Evolutionary conservation across 2,888 invertebrate genomes (phyloP).

Genomic region (Drosophila cognata): DNA sequence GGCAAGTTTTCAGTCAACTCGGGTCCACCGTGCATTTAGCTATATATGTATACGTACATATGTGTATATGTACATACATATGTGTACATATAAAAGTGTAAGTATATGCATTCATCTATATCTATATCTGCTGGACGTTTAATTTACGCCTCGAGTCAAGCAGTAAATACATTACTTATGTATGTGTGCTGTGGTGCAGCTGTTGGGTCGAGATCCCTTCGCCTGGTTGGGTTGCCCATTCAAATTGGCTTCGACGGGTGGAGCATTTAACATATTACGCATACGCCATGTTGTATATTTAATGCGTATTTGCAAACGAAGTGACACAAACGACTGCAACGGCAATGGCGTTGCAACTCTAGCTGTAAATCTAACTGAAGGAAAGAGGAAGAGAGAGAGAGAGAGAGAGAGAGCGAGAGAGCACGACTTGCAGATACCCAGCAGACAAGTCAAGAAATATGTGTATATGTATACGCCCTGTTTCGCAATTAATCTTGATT

Average conservation of each 20-base stretch:
- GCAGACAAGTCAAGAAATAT: not conserved
- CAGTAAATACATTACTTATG: conserved; percentile 63
- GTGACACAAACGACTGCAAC: conserved; percentile 48
- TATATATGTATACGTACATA: not conserved
- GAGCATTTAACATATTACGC: conserved; percentile 58
- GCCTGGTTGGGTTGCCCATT: conserved; percentile 20
- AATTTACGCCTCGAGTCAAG: conserved; percentile 69
- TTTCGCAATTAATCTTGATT: not conserved
- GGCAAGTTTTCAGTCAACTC: not conserved
- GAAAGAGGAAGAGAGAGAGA: not conserved
- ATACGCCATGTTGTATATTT: conserved; percentile 63
- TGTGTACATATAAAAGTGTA: not conserved
- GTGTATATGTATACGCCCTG: not conserved
- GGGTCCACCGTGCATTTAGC: not conserved
- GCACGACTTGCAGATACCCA: not conserved
- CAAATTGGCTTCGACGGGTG: conserved; percentile 47
- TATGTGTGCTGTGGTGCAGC: not conserved
- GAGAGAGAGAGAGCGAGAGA: not conserved
- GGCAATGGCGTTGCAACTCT: conserved; percentile 15
- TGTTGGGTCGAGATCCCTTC: conserved; percentile 6
- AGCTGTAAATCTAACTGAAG: not conserved
- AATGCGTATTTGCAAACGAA: conserved; percentile 56
- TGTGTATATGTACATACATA: not conserved
- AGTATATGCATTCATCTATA: not conserved
- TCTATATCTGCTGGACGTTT: conserved; percentile 41